These are phyloP conservation scores for Hypomecis atomaria DNA, from an alignment of 2,888 invertebrate genomes.

Conservation along the genomic window DNA sequence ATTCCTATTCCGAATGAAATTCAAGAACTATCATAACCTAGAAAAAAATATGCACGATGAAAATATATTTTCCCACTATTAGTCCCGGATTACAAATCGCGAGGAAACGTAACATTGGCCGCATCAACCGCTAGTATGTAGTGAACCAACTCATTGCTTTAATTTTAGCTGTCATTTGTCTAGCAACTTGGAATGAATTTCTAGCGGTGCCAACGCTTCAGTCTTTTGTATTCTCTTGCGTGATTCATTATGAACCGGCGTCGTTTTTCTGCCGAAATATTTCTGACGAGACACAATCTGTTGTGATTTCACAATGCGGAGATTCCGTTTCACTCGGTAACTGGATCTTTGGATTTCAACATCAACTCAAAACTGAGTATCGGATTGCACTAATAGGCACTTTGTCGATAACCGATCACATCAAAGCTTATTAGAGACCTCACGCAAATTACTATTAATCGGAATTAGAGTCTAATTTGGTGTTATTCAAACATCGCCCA, in stretches of 20 bases:
- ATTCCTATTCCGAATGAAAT: conserved; percentile 13
- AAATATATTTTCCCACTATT: conserved; percentile 23
- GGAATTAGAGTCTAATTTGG: conserved; percentile 42
- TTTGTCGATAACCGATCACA: conserved; percentile 23
- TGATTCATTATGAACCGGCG: conserved; percentile 61
- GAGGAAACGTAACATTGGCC: conserved; percentile 32
- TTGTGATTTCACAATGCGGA: conserved; percentile 32
- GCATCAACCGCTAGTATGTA: conserved; percentile 44
- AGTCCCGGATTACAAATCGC: conserved; percentile 20
- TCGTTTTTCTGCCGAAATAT: conserved; percentile 48
- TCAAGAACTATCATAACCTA: conserved; percentile 13
- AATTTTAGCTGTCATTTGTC: conserved; percentile 77
- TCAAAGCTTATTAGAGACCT: conserved; percentile 27
- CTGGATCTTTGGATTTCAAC: conserved; percentile 37
- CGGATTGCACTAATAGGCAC: conserved; percentile 24
- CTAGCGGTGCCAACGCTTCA: conserved; percentile 64
- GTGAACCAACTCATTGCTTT: conserved; percentile 60
- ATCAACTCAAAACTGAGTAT: conserved; percentile 30
- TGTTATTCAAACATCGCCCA: conserved; percentile 59
- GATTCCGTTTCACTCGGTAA: conserved; percentile 34
- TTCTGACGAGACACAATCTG: conserved; percentile 43
- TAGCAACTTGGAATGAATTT: conserved; percentile 62
- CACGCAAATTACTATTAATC: conserved; percentile 37
- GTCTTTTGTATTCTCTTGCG: conserved; percentile 66
- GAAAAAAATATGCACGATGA: conserved; percentile 8